Percentiles rank a stretch among this genome's conserved stretches.
Conservation (phyloP, 2,113 vertebrate genomes). For the Proterorhinus semilunaris region DNA sequence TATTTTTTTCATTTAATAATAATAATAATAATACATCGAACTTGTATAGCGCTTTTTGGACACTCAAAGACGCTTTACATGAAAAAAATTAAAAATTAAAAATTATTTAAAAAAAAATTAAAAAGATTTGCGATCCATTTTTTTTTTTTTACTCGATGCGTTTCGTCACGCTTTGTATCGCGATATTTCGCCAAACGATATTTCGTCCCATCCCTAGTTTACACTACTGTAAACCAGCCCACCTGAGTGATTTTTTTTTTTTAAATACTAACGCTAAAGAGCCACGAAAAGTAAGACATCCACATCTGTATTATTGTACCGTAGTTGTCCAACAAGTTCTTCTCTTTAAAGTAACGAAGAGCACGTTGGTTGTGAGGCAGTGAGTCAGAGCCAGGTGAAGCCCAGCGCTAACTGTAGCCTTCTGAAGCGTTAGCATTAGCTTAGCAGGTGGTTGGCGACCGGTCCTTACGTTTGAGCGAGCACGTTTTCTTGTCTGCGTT, state of each 20-base stretch:
- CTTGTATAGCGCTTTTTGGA: too few species aligned
- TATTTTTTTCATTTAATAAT: too few species aligned
- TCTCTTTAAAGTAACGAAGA: slow-evolving; percentile 19
- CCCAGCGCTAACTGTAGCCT: background rate
- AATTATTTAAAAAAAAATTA: too few species aligned
- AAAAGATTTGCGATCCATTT: too few species aligned
- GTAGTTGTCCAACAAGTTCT: slow-evolving; percentile 42
- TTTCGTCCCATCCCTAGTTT: too few species aligned
- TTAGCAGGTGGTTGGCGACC: slow-evolving; percentile 3
- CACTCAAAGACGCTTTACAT: too few species aligned
- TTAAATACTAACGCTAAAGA: background rate
- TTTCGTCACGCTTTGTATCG: too few species aligned
- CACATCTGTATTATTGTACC: slow-evolving; percentile 34
- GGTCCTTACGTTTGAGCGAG: slow-evolving; percentile 76
- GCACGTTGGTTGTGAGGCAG: slow-evolving; percentile 34
- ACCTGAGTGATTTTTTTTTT: too few species aligned
- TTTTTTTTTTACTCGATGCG: too few species aligned
- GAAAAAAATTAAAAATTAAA: too few species aligned
- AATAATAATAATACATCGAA: too few species aligned
- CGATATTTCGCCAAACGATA: too few species aligned
- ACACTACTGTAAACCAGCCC: background rate
- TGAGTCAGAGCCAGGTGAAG: slow-evolving; percentile 26
- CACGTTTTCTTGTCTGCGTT: slow-evolving; percentile 83
- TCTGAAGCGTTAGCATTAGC: slow-evolving; percentile 8
- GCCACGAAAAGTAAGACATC: slow-evolving; percentile 19